Percentiles rank a stretch among this genome's conserved stretches.
These are phyloP conservation scores for Erythrocercus mccallii DNA, from an alignment of 2,113 vertebrate species.

Conservation along the genomic window DNA sequence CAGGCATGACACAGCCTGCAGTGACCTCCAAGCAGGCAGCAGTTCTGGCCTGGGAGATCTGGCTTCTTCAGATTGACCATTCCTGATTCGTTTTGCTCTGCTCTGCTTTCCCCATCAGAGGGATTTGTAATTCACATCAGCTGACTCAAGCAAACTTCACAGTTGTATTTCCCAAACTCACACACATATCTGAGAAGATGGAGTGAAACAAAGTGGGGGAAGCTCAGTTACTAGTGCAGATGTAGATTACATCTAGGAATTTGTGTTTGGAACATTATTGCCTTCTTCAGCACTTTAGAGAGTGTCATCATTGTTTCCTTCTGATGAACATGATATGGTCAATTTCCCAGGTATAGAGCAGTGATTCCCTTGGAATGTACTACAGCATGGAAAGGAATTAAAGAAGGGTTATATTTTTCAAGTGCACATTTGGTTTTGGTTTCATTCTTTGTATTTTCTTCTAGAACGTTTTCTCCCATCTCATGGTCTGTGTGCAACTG, in stretches of 20 bases:
- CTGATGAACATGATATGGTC: background rate
- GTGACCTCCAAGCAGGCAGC: background rate
- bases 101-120: background rate
- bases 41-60: background rate
- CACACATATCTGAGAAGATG: background rate
- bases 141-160: background rate
- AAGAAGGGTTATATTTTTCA: background rate
- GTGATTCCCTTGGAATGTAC: background rate
- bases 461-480: background rate
- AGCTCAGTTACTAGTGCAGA: background rate
- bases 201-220: background rate
- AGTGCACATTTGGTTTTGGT: background rate
- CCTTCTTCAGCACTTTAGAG: background rate
- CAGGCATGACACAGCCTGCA: background rate
- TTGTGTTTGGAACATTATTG: background rate
- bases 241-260: background rate
- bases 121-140: background rate
- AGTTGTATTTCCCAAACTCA: background rate
- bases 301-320: background rate
- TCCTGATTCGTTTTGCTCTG: background rate
- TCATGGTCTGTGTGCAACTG: background rate
- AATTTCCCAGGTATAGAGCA: background rate
- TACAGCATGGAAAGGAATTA: background rate
- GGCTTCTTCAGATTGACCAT: background rate
- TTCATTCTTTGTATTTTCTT: background rate